Evolutionary conservation across 2,113 vertebrate genomes (phyloP).

Genomic region (Ellobius talpinus): DNA sequence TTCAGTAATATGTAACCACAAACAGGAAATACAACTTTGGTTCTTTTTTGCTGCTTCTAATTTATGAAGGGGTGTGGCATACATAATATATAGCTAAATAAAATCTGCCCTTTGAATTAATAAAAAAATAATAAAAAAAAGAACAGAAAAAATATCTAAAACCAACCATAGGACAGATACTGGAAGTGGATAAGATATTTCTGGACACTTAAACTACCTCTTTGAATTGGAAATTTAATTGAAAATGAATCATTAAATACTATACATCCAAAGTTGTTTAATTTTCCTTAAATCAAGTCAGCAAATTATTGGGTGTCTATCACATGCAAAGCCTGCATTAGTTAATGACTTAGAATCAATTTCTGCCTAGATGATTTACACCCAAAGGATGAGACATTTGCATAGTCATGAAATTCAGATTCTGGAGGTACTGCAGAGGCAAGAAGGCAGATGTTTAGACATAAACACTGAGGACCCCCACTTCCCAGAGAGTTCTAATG

Average conservation of each 20-base stretch:
- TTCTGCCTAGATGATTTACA: conserved; percentile 4
- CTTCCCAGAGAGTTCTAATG: background rate
- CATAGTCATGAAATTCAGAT: conserved; percentile 7
- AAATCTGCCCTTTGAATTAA: background rate
- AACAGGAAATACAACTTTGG: background rate
- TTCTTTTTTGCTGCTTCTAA: background rate
- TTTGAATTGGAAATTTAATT: conserved; percentile 42
- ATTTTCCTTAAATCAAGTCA: conserved; percentile 51
- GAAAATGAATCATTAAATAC: background rate
- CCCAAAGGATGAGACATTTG: background rate
- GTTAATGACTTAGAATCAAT: background rate
- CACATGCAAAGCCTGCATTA: background rate
- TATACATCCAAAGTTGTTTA: background rate
- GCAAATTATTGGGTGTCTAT: background rate
- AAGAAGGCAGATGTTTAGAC: background rate
- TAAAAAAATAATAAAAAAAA: background rate
- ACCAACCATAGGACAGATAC: background rate
- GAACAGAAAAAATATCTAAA: background rate
- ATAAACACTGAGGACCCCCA: background rate
- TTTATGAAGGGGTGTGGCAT: background rate
- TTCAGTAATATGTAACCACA: background rate
- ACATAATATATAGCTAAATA: background rate
- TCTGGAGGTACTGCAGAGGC: background rate
- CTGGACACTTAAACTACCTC: background rate
- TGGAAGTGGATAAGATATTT: background rate